A percentile compares a stretch with the other conserved stretches of the same genome.
Evolutionary conservation across 2,888 invertebrate species (phyloP).

Genomic region (Pegoplata infirma): DNA sequence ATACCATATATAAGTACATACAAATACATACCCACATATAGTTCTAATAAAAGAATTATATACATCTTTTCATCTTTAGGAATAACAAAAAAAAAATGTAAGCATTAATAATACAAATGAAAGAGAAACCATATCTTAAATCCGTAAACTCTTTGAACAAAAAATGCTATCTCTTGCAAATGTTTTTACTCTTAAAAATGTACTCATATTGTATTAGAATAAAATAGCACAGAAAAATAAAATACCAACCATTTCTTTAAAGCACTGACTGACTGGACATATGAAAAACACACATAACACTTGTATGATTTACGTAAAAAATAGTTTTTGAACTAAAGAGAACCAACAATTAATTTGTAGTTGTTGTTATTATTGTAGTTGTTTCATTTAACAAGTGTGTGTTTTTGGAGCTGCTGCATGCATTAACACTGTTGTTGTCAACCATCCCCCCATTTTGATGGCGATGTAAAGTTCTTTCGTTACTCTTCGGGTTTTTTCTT

Average conservation of each 20-base stretch:
- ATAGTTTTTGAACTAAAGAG: background rate
- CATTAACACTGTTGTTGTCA: conserved; percentile 32
- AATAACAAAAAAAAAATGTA: background rate
- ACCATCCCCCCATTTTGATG: background rate
- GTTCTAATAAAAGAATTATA: background rate
- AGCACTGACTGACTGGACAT: background rate
- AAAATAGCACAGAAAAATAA: background rate
- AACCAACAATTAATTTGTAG: background rate
- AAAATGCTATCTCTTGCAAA: background rate
- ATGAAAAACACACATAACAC: background rate
- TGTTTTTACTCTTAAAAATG: background rate
- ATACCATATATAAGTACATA: too few species aligned
- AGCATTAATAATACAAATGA: background rate
- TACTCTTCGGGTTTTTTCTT: conserved; percentile 30
- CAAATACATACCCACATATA: too few species aligned
- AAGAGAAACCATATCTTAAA: background rate
- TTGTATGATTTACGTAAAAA: background rate
- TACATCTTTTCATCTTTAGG: background rate
- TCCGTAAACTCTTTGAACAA: background rate
- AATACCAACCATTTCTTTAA: background rate
- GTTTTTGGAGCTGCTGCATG: too few species aligned
- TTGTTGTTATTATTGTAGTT: background rate
- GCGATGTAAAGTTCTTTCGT: conserved; percentile 28
- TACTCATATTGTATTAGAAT: background rate
- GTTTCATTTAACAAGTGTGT: conserved; percentile 52